A percentile compares a stretch with the other conserved stretches of the same genome.
phyloP scores from a whole-genome alignment of 1,140 invertebrate genomes.

The Achroia grisella region DNA sequence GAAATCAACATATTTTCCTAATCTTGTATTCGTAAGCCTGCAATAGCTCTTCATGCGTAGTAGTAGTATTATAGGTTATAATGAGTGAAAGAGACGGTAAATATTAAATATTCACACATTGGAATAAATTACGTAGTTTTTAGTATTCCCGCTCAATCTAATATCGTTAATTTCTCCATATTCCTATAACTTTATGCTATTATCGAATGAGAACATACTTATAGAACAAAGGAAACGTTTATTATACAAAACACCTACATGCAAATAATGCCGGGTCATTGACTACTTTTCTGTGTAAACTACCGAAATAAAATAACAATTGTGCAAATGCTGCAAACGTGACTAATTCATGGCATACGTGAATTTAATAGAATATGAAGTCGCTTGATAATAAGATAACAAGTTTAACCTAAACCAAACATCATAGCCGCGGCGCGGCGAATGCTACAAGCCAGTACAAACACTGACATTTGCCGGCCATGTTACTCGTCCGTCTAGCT shows the following conservation, averaged over 20 bases:
- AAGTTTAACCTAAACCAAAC: constrained; percentile 17
- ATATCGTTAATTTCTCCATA: neutral
- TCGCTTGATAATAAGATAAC: constrained; percentile 12
- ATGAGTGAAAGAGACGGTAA: constrained; percentile 24
- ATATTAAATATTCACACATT: constrained; percentile 15
- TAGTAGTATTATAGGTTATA: constrained; percentile 35
- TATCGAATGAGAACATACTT: constrained; percentile 6
- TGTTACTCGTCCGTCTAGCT: constrained; percentile 55
- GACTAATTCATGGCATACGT: constrained; percentile 13
- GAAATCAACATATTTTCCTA: constrained; percentile 8
- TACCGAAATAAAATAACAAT: constrained; percentile 31
- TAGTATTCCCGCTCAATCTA: constrained; percentile 27
- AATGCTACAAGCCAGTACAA: constrained; percentile 25
- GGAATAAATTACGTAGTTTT: constrained; percentile 10
- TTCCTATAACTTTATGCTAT: neutral
- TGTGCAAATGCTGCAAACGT: constrained; percentile 15
- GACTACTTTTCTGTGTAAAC: constrained; percentile 38
- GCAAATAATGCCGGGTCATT: constrained; percentile 62
- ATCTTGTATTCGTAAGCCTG: neutral
- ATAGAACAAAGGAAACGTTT: constrained; percentile 47
- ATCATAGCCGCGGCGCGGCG: constrained; percentile 18
- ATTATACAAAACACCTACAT: constrained; percentile 45
- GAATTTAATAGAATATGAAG: constrained; percentile 9
- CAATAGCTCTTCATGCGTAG: constrained; percentile 15
- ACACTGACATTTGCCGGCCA: constrained; percentile 67